Base-by-base conservation (phyloP, 2,797 vertebrate species). In the Cuniculus paca region DNA sequence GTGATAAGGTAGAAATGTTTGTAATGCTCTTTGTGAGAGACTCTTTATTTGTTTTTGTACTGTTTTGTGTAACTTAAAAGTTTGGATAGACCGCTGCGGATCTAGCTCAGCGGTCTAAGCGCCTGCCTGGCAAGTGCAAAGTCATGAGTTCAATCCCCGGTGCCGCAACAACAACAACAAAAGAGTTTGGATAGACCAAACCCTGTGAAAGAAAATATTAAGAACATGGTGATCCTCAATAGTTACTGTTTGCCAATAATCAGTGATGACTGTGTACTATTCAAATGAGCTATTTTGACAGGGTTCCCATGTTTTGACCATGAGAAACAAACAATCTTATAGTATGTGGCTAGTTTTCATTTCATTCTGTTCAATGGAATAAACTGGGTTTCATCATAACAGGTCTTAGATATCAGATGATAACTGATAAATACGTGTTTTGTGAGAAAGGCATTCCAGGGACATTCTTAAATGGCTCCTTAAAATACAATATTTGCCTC, bases 381-480 rank as follows among this genome's bases (percentile, higher is more conserved):
- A 56, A 93, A 77, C 54, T 17, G 34, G n/a, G 24, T 70, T 86
- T 11, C 34, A 48, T 19, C 86, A 81, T 50, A 85, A 52, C 2
- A 34, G 74, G 90, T 26, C 45, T 93, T 26, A 79, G 56, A 50
- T 60, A 50, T 72, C 42, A 79, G 89, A 88, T 70, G 36, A 26
- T 19, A 94, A 83, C 26, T 86, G 88, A 90, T 42, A 95, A 79
- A 50, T 63, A 72, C 19, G 24, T 80, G 48, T 45, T 94, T 80
- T 86, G 4, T 75, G 80, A 91, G 75, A 96, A 88, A 58, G 50
- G 68, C 50, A 68, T 50, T 81, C 54, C 68, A 48, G 48, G 6
- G 60, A 28, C 6, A 91, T n/a, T 16, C 91, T 88, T 89, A 22
- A 78, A 36, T 70, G 3, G 0, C 39, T 91, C n/a, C 70, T 96